These are phyloP conservation scores for Cyclina sinensis DNA, from an alignment of 1,140 invertebrate species.

Conservation along the genomic window DNA sequence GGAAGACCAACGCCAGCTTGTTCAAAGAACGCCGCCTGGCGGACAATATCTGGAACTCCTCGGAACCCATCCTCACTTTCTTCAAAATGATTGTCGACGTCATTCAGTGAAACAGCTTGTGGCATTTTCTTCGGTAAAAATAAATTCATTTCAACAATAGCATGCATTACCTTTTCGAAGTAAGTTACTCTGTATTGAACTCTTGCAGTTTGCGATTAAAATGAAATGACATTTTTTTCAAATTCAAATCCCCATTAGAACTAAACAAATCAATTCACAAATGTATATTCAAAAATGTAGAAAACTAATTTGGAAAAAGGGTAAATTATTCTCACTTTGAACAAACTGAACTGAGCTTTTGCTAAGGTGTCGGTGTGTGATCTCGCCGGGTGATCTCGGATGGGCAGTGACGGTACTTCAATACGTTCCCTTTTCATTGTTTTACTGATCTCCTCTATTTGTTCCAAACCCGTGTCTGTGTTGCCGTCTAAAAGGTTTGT, in stretches of 20 bases:
- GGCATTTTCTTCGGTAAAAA: slow-evolving; percentile 9
- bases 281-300: too few relatives aligned
- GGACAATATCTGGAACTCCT: slow-evolving; percentile 78
- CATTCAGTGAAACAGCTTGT: neutral
- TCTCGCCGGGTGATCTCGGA: neutral
- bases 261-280: too few relatives aligned
- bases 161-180: too few relatives aligned
- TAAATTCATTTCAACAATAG: too few relatives aligned
- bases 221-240: too few relatives aligned
- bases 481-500: slow-evolving; percentile 44
- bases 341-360: slow-evolving; percentile 66
- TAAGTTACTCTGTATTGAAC: too few relatives aligned
- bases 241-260: too few relatives aligned
- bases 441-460: slow-evolving; percentile 67
- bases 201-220: too few relatives aligned
- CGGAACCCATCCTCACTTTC: slow-evolving; percentile 61
- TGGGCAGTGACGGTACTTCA: slow-evolving; percentile 25
- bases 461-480: neutral
- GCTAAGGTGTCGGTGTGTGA: slow-evolving; percentile 40
- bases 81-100: neutral
- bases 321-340: too few relatives aligned
- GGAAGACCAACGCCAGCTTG: slow-evolving; percentile 77
- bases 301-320: too few relatives aligned
- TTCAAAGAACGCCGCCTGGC: slow-evolving; percentile 73
- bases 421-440: slow-evolving; percentile 65